These are phyloP conservation scores for Entomyzon cyanotis DNA, from an alignment of 2,113 vertebrate genomes.

Conservation along the genomic window DNA sequence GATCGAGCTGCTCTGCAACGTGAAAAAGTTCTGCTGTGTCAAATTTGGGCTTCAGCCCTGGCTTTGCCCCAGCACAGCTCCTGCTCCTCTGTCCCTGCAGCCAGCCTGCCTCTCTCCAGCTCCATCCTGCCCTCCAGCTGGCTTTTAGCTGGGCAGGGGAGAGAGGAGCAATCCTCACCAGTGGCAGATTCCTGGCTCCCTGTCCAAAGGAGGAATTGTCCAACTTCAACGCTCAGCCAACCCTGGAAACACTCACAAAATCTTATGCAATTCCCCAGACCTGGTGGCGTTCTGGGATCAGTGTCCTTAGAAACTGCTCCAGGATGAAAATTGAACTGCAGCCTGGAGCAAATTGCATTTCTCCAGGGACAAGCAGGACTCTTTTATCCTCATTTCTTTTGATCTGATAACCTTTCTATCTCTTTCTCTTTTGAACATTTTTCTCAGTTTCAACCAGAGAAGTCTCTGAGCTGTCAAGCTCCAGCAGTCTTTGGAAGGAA, in stretches of 20 bases:
- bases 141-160: neutral
- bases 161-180: neutral
- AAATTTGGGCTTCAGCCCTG: neutral
- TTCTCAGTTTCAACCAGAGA: neutral
- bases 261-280: neutral
- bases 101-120: neutral
- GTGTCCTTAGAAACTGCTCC: neutral
- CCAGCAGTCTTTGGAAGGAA: neutral
- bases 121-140: neutral
- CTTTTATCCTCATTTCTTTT: neutral
- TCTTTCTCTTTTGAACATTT: neutral
- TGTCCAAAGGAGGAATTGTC: rapidly evolving
- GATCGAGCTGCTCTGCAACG: neutral
- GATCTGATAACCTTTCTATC: neutral
- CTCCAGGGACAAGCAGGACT: neutral
- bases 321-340: neutral
- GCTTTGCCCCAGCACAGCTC: neutral
- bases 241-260: neutral
- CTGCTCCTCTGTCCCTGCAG: neutral
- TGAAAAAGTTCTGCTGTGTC: neutral
- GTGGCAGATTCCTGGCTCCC: neutral
- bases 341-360: neutral
- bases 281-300: neutral
- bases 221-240: neutral
- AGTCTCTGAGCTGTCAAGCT: neutral